Evolutionary conservation across 2,797 vertebrate species (phyloP).

Genomic region (Gymnoscopelus braueri): DNA sequence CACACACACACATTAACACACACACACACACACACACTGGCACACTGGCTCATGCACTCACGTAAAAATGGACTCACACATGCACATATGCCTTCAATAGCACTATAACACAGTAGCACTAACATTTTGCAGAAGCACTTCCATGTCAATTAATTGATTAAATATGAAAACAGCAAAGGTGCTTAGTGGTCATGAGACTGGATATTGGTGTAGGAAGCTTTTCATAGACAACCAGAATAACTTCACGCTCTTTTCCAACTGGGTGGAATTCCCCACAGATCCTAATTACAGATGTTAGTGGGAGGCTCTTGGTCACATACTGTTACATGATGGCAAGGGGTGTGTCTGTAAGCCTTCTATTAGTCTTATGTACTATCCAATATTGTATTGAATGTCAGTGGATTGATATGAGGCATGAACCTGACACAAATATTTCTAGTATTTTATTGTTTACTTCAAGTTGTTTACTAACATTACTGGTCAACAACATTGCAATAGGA

Average conservation of each 20-base stretch:
- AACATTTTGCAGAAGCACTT: background rate
- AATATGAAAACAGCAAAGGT: constrained; percentile 32
- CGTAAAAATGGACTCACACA: too few relatives aligned
- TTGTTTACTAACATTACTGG: too few relatives aligned
- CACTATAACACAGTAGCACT: background rate
- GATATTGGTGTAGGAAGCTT: constrained; percentile 45
- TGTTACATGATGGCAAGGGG: constrained; percentile 17
- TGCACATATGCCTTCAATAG: background rate
- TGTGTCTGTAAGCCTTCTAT: constrained; percentile 21
- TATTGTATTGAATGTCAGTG: background rate
- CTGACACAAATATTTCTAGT: background rate
- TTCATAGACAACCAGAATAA: constrained; percentile 36
- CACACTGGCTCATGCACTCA: background rate
- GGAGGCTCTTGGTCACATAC: constrained; percentile 45
- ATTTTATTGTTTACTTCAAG: too few relatives aligned
- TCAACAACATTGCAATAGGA: too few relatives aligned
- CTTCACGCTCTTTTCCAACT: constrained; percentile 41
- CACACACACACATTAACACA: too few relatives aligned
- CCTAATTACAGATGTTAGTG: constrained; percentile 67
- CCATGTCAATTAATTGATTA: constrained; percentile 14
- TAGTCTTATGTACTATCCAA: constrained; percentile 8
- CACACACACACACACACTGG: background rate
- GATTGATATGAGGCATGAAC: background rate
- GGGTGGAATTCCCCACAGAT: constrained; percentile 64
- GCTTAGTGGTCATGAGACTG: constrained; percentile 33